phyloP scores from a whole-genome alignment of 2,113 vertebrate genomes.

The Aptenodytes patagonicus region DNA sequence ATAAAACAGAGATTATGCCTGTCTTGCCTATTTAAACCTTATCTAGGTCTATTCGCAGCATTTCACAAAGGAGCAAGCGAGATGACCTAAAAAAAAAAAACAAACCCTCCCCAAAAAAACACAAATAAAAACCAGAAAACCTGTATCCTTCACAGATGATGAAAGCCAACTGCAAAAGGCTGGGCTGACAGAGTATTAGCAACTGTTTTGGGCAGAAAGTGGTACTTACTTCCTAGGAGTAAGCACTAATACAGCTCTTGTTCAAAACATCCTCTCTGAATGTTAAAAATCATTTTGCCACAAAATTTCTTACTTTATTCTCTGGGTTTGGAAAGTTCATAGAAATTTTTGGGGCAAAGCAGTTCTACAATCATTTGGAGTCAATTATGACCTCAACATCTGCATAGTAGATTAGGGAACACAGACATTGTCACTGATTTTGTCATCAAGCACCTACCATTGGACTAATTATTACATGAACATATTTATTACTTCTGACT shows the following conservation, averaged over 20 bases:
- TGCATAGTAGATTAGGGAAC: not conserved
- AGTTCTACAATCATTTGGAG: not conserved
- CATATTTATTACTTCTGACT: not conserved
- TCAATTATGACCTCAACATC: not conserved
- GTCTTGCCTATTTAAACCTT: not conserved
- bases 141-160: not conserved
- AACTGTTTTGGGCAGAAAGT: not conserved
- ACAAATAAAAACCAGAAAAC: not conserved
- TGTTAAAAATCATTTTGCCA: not conserved
- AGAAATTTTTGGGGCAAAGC: not conserved
- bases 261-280: not conserved
- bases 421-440: not conserved
- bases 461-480: not conserved
- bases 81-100: not conserved
- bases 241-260: not conserved
- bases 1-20: not conserved
- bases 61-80: not conserved
- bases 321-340: not conserved
- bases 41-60: not conserved
- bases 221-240: not conserved
- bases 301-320: not conserved
- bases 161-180: not conserved
- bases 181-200: not conserved
- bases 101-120: not conserved
- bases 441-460: not conserved